Percentiles rank a stretch among this genome's conserved stretches.
These are phyloP conservation scores for Sparidentex hasta DNA, from an alignment of 2,797 vertebrate species.

Conservation along the genomic window DNA sequence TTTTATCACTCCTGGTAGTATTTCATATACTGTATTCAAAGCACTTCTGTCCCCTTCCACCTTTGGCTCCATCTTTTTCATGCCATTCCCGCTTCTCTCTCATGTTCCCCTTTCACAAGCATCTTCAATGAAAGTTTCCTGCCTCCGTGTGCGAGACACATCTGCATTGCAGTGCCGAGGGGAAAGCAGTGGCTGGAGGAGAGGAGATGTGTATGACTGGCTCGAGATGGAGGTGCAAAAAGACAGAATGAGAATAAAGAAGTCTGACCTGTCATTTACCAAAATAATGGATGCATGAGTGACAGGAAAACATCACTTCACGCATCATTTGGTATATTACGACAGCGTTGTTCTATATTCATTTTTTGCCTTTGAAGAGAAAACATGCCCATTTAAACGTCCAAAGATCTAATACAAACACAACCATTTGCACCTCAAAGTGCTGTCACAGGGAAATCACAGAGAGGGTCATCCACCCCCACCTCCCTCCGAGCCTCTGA, in stretches of 20 bases:
- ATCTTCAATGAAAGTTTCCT: slow-evolving; percentile 71
- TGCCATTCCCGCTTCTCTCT: slow-evolving; percentile 40
- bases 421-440: slow-evolving; percentile 80
- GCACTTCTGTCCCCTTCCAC: slow-evolving; percentile 18
- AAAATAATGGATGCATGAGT: slow-evolving; percentile 63
- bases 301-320: slow-evolving; percentile 59
- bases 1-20: slow-evolving; percentile 14
- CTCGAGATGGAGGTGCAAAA: slow-evolving; percentile 34
- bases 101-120: slow-evolving; percentile 56
- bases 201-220: slow-evolving; percentile 50
- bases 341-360: not conserved
- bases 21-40: slow-evolving; percentile 17
- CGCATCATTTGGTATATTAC: slow-evolving; percentile 57
- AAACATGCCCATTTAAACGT: slow-evolving; percentile 69
- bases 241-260: slow-evolving; percentile 19
- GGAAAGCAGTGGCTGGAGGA: slow-evolving; percentile 54
- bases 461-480: slow-evolving; percentile 78
- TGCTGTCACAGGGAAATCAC: slow-evolving; percentile 82
- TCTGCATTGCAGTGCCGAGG: slow-evolving; percentile 86
- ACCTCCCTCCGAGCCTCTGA: slow-evolving; percentile 63
- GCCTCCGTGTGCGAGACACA: slow-evolving; percentile 72
- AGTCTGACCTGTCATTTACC: slow-evolving; percentile 61
- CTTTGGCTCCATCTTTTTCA: slow-evolving; percentile 43
- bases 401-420: slow-evolving; percentile 71
- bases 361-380: slow-evolving; percentile 43